A percentile compares a stretch with the other conserved stretches of the same genome.
Conservation (phyloP, 2,113 vertebrate genomes). For the Aptenodytes patagonicus region DNA sequence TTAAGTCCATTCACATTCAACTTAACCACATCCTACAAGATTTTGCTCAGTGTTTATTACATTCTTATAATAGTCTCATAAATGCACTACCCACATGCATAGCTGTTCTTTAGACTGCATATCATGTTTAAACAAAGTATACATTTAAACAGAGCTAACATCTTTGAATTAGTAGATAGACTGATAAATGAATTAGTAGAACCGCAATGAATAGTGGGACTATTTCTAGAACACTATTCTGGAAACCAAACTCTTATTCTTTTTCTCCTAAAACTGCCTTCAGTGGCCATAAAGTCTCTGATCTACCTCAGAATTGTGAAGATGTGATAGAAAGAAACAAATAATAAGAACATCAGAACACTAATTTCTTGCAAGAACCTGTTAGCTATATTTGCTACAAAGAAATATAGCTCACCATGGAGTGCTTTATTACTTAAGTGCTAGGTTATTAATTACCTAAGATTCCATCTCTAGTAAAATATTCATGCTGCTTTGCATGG, state of each 20-base stretch:
- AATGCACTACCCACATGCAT: neutral
- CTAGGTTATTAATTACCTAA: neutral
- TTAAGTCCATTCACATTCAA: neutral
- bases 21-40: neutral
- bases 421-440: neutral
- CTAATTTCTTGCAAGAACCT: neutral
- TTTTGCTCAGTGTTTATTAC: neutral
- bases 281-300: neutral
- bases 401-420: neutral
- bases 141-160: neutral
- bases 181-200: neutral
- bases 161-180: neutral
- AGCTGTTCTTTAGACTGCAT: neutral
- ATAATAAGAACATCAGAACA: neutral
- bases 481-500: neutral
- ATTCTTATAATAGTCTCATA: neutral
- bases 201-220: neutral
- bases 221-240: neutral
- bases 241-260: neutral
- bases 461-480: neutral
- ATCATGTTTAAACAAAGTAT: neutral
- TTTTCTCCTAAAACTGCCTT: neutral
- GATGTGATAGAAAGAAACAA: neutral
- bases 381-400: neutral
- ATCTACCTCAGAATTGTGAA: neutral